Base-by-base conservation (phyloP, 2,888 invertebrate genomes). In the Seira musarum region DNA sequence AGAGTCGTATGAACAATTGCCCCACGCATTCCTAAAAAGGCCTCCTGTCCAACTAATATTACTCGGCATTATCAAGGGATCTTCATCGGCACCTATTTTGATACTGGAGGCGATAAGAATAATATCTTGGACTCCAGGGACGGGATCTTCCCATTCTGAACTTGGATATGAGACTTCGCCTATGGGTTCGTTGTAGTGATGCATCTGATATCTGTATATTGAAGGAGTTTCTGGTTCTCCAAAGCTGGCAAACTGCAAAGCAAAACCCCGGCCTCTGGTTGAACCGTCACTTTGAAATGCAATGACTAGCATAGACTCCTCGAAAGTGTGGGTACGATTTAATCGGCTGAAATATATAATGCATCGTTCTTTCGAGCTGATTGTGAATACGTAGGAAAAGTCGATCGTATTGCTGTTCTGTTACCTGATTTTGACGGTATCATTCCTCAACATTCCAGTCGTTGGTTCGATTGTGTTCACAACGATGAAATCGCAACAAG, bases 401-500 rank as follows among this genome's bases (percentile, higher is more conserved):
- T n/a, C n/a, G n/a, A n/a, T 65, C 10, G 10, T n/a, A n/a, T n/a
- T n/a, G n/a, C n/a, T n/a, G n/a, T n/a, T n/a, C n/a, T n/a, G n/a
- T 21, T 64, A 81, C 81, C 57, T 77, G 3, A 81, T 46, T 5
- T 22, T n/a, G 15, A 53, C 15, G 0, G 76, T 77, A 19, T 61
- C 70, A 49, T 68, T 76, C 25, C 63, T 63, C 17, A 81, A 22
- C 10, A 60, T 76, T 17, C 81, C 81, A 65, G 22, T 64, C 2
- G 15, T 24, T 0, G 73, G 64, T 5, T 81, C 68, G n/a, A 81
- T 61, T 13, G 72, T 78, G 17, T 35, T 81, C 8, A 81, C 73
- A 1, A 81, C n/a, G 21, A 81, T 46, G 21, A 57, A 60, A 35
- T 81, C 81, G 40, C 81, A 81, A 19, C 81, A 81, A 8, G 57